These are phyloP conservation scores for Sebastes steindachneri DNA, from an alignment of 2,797 vertebrate species.

Conservation along the genomic window DNA sequence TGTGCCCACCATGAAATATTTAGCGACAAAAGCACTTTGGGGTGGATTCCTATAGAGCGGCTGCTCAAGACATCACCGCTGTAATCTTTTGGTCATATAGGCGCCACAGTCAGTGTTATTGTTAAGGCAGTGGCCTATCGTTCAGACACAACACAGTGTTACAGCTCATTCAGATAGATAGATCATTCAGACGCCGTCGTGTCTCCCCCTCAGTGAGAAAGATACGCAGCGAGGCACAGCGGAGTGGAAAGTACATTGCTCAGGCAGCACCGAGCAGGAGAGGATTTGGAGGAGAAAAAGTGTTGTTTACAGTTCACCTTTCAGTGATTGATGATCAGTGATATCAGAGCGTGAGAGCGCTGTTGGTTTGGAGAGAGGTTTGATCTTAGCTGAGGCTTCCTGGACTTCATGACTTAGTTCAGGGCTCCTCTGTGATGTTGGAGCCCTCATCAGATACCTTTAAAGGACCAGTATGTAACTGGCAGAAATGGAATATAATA, in stretches of 20 bases:
- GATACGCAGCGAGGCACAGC: constrained; percentile 29
- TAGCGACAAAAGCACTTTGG: constrained; percentile 37
- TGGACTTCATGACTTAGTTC: background rate
- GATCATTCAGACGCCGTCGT: constrained; percentile 1
- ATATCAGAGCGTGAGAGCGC: background rate
- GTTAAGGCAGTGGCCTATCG: background rate
- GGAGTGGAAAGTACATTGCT: constrained; percentile 27
- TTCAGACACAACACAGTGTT: constrained; percentile 13
- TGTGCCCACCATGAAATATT: constrained; percentile 68
- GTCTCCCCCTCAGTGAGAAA: constrained; percentile 12
- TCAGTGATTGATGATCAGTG: constrained; percentile 23
- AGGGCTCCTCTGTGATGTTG: constrained; percentile 1
- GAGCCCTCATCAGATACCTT: constrained; percentile 1
- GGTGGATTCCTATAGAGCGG: constrained; percentile 7
- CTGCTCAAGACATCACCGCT: background rate
- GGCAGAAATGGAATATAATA: background rate
- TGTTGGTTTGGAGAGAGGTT: constrained; percentile 3
- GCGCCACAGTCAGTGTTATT: background rate
- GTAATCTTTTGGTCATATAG: background rate
- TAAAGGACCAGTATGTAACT: background rate
- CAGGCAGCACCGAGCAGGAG: background rate
- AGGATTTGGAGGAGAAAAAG: constrained; percentile 3
- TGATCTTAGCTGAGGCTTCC: background rate
- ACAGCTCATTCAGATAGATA: constrained; percentile 20
- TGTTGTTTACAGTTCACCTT: constrained; percentile 19